Base-by-base conservation (phyloP, 2,797 vertebrate species). In the Myripristis murdjan region DNA sequence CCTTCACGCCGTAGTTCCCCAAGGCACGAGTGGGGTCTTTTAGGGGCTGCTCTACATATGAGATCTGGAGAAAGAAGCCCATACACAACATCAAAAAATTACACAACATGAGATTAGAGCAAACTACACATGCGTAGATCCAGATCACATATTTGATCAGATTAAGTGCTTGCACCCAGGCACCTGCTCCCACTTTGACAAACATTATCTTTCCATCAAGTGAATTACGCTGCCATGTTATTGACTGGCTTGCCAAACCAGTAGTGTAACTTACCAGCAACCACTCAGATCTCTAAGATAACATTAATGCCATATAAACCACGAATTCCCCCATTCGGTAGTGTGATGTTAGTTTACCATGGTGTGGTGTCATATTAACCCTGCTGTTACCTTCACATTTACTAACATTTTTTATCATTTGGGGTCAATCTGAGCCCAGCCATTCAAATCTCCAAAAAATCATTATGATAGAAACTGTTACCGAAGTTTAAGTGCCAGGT, bases 1-100 rank as follows among this genome's bases (percentile, higher is more conserved):
- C 98, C 73, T 99, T 99, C 79, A 99, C 86, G 54, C 98, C 98
- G 16, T 99, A 99, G 16, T 94, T 97, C 52, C 96, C 97, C 93
- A 99, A 91, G 26, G 97, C 96, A 87, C 96, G 94, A 86, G 96
- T 96, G 83, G 95, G 96, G 93, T 99, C 97, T 6, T 96, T 97
- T 39, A 99, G 90, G 5, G 95, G 95, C 76, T 95, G 95, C 88
- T 99, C 97, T 1, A 96, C 96, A 74, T 97, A 96, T 54, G 96
- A 93, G 18, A 99, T 96, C 98, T 99, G 80, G 20, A 78, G 8
- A 62, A 0, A 47, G 9, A 55, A 22, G 77, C 44, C 56, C 1
- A 64, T 3, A 68, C 2, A 67, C 1, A 47, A 9, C 0, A 52
- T 26, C n/a, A n/a, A n/a, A 35, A 12, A 2, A 52, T 52, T 22